A percentile compares a stretch with the other conserved stretches of the same genome.
phyloP scores from a whole-genome alignment of 92 coral and sea anemone species.

The Phenganax subtilis region DNA sequence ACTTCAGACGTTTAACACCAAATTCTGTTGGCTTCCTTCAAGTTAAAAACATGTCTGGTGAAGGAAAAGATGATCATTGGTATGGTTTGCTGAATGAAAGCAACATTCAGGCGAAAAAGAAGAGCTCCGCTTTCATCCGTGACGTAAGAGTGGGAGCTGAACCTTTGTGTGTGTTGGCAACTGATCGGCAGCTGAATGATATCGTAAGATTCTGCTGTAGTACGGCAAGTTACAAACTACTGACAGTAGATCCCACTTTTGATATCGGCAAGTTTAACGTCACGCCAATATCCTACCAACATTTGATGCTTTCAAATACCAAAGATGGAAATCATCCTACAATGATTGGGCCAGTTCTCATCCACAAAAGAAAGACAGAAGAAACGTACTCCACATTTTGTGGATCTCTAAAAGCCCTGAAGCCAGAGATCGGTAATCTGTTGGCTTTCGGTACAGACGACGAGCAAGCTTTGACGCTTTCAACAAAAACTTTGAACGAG shows the following conservation, averaged over 20 bases:
- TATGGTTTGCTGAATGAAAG: constrained; percentile 1
- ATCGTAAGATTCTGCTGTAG: constrained; percentile 45
- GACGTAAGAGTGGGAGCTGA: constrained; percentile 59
- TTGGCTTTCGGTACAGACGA: constrained; percentile 56
- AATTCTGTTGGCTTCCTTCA: neutral
- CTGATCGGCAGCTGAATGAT: constrained; percentile 30
- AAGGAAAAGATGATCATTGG: neutral
- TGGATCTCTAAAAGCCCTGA: constrained; percentile 49
- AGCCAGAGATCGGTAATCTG: constrained; percentile 42
- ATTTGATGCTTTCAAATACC: constrained; percentile 41
- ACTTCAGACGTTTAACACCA: neutral
- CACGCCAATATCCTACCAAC: constrained; percentile 52
- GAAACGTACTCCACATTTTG: constrained; percentile 50
- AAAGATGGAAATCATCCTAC: constrained; percentile 52
- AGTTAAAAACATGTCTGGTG: neutral
- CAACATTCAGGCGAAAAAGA: constrained; percentile 8
- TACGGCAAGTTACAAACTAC: constrained; percentile 46
- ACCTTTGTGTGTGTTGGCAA: constrained; percentile 45
- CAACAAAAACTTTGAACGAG: constrained; percentile 39
- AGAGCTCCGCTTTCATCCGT: constrained; percentile 45
- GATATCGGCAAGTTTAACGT: constrained; percentile 53
- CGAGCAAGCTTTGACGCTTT: constrained; percentile 41
- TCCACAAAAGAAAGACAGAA: constrained; percentile 51
- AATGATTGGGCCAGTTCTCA: constrained; percentile 56
- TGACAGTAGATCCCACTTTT: constrained; percentile 54